phyloP scores from a whole-genome alignment of 2,888 invertebrate species.

The Volucella inflata region DNA sequence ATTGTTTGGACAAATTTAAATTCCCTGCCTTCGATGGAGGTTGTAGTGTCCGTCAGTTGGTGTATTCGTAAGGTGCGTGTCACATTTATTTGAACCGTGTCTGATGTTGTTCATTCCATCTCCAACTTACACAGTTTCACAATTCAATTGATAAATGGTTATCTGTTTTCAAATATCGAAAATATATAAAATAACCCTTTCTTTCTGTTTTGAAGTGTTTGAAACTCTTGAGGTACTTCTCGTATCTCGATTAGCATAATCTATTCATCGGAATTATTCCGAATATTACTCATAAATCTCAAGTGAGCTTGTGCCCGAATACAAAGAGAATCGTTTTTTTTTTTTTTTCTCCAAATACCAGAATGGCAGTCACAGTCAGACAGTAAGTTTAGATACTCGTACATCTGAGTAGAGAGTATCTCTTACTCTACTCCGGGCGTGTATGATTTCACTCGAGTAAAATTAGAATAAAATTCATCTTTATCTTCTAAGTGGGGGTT shows the following conservation, averaged over 20 bases:
- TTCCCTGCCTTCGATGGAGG: slow-evolving; percentile 16
- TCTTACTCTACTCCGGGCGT: slow-evolving; percentile 16
- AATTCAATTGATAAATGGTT: slow-evolving; percentile 57
- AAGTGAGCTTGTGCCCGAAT: not conserved
- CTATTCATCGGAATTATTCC: slow-evolving; percentile 66
- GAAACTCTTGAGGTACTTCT: not conserved
- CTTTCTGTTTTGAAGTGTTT: slow-evolving; percentile 5
- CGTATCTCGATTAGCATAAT: slow-evolving; percentile 64
- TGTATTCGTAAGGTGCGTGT: slow-evolving; percentile 20
- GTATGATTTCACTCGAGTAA: slow-evolving; percentile 19
- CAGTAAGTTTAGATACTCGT: too few relatives aligned
- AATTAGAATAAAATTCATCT: slow-evolving; percentile 71
- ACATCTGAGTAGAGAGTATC: slow-evolving; percentile 8
- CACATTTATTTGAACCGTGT: slow-evolving; percentile 30
- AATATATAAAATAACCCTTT: slow-evolving; percentile 53
- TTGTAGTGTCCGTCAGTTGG: too few relatives aligned
- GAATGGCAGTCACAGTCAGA: not conserved
- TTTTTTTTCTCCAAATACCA: not conserved
- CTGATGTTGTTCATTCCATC: not conserved
- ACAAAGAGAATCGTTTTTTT: not conserved
- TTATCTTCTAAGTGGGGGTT: slow-evolving; percentile 71
- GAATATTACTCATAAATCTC: slow-evolving; percentile 74
- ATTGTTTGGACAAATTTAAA: slow-evolving; percentile 67
- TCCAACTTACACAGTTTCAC: slow-evolving; percentile 22
- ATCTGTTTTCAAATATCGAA: slow-evolving; percentile 56